Conservation (phyloP, 1,140 invertebrate species). For the Drosophila tristis region DNA sequence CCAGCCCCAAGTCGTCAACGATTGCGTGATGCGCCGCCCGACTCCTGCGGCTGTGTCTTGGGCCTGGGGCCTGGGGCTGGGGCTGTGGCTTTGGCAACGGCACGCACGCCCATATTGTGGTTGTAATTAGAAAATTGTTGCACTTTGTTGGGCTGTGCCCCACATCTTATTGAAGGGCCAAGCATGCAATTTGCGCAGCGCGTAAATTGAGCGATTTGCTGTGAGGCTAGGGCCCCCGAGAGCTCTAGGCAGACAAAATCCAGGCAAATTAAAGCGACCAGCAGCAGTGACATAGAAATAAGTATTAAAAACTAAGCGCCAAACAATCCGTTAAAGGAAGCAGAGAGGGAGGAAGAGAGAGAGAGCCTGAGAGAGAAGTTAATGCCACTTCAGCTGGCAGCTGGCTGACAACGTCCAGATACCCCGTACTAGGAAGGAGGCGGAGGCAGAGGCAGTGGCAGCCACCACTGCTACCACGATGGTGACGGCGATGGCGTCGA, state of each 20-base stretch:
- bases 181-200: slow-evolving; percentile 62
- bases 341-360: background rate
- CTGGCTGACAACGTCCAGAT: slow-evolving; percentile 79
- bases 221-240: background rate
- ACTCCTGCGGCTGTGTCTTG: background rate
- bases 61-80: too few relatives aligned
- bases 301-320: slow-evolving; percentile 37
- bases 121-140: slow-evolving; percentile 80
- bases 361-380: slow-evolving; percentile 44
- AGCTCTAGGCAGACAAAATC: slow-evolving; percentile 26
- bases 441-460: slow-evolving; percentile 18
- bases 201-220: slow-evolving; percentile 73
- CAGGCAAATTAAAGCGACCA: slow-evolving; percentile 65
- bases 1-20: background rate
- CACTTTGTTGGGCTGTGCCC: slow-evolving; percentile 65
- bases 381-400: slow-evolving; percentile 82
- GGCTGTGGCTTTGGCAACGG: too few relatives aligned
- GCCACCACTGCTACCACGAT: slow-evolving; percentile 17
- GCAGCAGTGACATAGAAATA: slow-evolving; percentile 33
- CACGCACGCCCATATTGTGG: slow-evolving; percentile 42
- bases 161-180: slow-evolving; percentile 39
- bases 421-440: slow-evolving; percentile 25
- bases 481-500: slow-evolving; percentile 20
- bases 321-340: slow-evolving; percentile 29
- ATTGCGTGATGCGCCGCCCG: slow-evolving; percentile 53